These are phyloP conservation scores for Mercenaria mercenaria DNA, from an alignment of 1,140 invertebrate species.

Conservation along the genomic window DNA sequence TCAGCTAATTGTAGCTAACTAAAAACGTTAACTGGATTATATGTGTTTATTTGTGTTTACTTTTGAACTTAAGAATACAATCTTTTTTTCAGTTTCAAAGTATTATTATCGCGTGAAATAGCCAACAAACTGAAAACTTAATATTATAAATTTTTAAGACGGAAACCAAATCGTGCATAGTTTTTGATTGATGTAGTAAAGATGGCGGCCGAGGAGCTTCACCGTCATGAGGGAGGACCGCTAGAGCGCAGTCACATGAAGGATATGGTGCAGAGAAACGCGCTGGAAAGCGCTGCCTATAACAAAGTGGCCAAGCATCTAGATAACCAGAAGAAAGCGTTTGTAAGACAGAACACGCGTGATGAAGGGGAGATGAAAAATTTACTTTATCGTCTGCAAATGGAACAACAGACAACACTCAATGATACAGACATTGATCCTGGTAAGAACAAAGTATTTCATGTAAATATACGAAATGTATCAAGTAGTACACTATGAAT, in stretches of 20 bases:
- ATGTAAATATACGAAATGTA: not conserved
- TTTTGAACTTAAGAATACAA: too few relatives aligned
- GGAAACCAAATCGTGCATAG: too few relatives aligned
- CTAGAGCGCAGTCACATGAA: constrained; percentile 49
- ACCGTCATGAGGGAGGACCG: constrained; percentile 32
- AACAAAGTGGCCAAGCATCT: constrained; percentile 36
- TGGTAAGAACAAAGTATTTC: not conserved
- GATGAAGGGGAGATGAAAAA: constrained; percentile 56
- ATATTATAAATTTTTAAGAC: too few relatives aligned
- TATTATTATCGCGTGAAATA: too few relatives aligned
- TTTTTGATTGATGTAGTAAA: not conserved
- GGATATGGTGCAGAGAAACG: constrained; percentile 55
- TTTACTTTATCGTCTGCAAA: constrained; percentile 39
- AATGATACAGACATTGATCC: not conserved
- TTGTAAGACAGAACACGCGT: constrained; percentile 56
- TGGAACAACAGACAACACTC: constrained; percentile 31
- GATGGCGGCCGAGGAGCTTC: not conserved
- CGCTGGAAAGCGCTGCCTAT: constrained; percentile 40
- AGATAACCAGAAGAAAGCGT: constrained; percentile 48
- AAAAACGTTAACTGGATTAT: too few relatives aligned
- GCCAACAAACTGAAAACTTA: too few relatives aligned
- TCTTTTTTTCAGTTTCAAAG: too few relatives aligned
- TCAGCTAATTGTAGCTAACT: too few relatives aligned
- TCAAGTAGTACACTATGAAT: not conserved
- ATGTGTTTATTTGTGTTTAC: too few relatives aligned